These are phyloP conservation scores for Gymnocephalus cernua DNA, from an alignment of 2,113 vertebrate species.

Conservation along the genomic window DNA sequence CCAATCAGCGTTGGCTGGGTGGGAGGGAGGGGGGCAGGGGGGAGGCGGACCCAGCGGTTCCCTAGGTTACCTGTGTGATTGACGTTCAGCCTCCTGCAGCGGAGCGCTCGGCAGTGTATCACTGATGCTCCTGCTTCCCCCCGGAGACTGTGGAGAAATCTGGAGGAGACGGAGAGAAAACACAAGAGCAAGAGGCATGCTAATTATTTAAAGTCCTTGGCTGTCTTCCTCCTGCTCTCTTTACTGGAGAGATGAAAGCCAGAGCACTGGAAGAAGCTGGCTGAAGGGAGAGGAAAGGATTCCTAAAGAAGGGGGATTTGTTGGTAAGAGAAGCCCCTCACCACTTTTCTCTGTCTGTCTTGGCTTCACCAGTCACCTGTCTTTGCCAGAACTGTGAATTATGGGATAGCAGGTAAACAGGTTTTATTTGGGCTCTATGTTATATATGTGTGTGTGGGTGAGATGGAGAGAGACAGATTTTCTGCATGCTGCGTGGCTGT, in stretches of 20 bases:
- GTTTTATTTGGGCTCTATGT: slow-evolving; percentile 19
- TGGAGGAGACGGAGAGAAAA: slow-evolving; percentile 56
- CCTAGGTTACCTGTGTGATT: slow-evolving; percentile 80
- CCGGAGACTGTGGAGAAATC: slow-evolving; percentile 71
- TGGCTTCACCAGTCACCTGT: slow-evolving; percentile 54
- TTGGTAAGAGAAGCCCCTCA: slow-evolving; percentile 64
- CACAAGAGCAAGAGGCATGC: slow-evolving; percentile 60
- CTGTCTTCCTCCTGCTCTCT: slow-evolving; percentile 33
- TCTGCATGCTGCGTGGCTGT: slow-evolving; percentile 70
- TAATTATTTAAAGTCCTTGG: slow-evolving; percentile 57
- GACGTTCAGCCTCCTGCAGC: slow-evolving; percentile 81
- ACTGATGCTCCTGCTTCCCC: slow-evolving; percentile 65
- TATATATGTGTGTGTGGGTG: slow-evolving; percentile 36
- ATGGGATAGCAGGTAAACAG: slow-evolving; percentile 38
- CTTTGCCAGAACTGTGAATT: slow-evolving; percentile 46
- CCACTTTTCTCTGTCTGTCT: slow-evolving; percentile 61
- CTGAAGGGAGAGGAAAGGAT: slow-evolving; percentile 61
- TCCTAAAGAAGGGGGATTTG: slow-evolving; percentile 63
- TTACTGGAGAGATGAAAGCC: slow-evolving; percentile 59
- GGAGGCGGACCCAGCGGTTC: slow-evolving; percentile 61
- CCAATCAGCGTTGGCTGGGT: slow-evolving; percentile 64
- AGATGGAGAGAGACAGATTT: slow-evolving; percentile 37
- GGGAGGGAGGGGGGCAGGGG: slow-evolving; percentile 51
- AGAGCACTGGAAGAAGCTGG: slow-evolving; percentile 66
- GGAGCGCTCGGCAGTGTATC: slow-evolving; percentile 74